Base-by-base conservation (phyloP, 2,888 invertebrate genomes). In the Creontiades dilutus region DNA sequence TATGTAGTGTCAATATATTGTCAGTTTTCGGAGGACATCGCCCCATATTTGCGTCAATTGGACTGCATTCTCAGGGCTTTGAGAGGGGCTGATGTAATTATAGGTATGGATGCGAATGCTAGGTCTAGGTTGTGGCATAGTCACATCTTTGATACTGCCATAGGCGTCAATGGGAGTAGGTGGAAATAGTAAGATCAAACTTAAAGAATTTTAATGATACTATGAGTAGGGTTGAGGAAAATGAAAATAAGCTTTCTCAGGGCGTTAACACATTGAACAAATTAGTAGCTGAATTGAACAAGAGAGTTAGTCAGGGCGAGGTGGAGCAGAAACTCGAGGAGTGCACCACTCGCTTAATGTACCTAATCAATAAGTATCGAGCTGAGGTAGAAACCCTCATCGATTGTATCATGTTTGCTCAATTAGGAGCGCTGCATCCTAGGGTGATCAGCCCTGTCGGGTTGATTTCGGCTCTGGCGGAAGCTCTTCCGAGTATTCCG, bases 301-400 rank as follows among this genome's bases (percentile, higher is more conserved):
- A 16, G 11, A 57, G 16, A 9, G 11, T 13, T 16, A 57, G 57
- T 16, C 57, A n/a, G 11, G 4, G 16, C 12, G 76, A 76, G 27
- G 76, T 16, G 4, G 76, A 76, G 76, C 76, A 76, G 16, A 19
- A 23, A 16, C 9, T 76, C 12, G 76, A 76, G 12, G 76, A 76
- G 27, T 76, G 76, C 16, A 12, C 76, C 3, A 28, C 16, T 13
- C 7, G 76, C 9, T 13, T 76, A 76, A 76, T 76, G 76, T 76
- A 76, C 27, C 27, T 76, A 4, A 76, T 76, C 27, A 76, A 23
- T 37, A 76, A 76, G 16, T 76, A 76, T 23, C 37, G 76, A 13
- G 27, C 23, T 11, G 76, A 76, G 28, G 76, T 76, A 11, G 76
- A 76, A 27, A 27, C 27, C 27, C 23, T 76, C 5, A 76, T 37